Evolutionary conservation across 2,797 vertebrate genomes (phyloP), one percentile per base, ranked within the genome.

Genomic region (Poliocrania exsul): DNA sequence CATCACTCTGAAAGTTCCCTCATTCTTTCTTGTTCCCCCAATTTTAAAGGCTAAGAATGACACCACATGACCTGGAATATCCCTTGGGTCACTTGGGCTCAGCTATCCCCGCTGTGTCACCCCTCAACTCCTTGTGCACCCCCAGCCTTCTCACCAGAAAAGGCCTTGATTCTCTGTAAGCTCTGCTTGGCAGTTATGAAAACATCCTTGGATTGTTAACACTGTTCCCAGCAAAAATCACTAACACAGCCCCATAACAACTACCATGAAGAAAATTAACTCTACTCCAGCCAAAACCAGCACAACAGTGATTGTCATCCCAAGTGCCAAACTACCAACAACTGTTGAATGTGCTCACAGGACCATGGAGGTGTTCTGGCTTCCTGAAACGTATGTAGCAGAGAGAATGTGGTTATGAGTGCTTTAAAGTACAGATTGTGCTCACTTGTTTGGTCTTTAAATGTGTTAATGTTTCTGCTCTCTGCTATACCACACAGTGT

Each of bases 401-500:
- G 87, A 47, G 69, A 0, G 4, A 69, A 20, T 1, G 3, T 49
- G 31, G 33, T 49, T 89, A 60, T 73, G 62, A 37, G 61, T 57
- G 49, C 64, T 71, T 94, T 72, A 56, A 87, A 87, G 61, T 25
- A 78, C 17, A 61, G 70, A 15, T 64, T 2, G 0, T 61, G 50
- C 42, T 91, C 89, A 87, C 84, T 81, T 77, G 80, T 90, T 82
- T 40, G 40, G 57, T 60, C 72, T 81, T 66, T 66, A 75, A 90
- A 77, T 0, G 1, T 38, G 16, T n/a, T 86, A 26, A 70, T 54
- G 37, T 28, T 84, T 71, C 86, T 88, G 87, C 83, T 92, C 88
- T 87, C 92, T 96, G 65, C 50, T 73, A 31, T 50, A 57, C 65
- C 62, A 84, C 81, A 69, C 81, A 69, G 71, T 28, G 42, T 82